Conservation (phyloP, 2,797 vertebrate species). For the Pseudochaenichthys georgianus region DNA sequence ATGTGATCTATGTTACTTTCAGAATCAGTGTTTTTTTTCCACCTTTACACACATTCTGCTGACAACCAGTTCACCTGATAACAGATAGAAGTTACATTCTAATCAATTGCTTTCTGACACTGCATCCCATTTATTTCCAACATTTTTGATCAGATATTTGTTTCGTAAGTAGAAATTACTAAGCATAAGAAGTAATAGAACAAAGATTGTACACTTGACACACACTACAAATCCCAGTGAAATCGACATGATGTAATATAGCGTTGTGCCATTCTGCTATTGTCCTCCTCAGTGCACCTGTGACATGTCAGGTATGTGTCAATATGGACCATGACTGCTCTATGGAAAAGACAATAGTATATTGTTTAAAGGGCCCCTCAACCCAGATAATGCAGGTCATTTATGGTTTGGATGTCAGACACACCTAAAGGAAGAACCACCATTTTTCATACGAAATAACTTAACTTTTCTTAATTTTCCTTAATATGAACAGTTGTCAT, state of each 20-base stretch:
- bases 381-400: not conserved
- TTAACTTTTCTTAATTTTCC: too few species aligned
- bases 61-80: not conserved
- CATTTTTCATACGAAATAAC: not conserved
- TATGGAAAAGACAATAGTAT: conserved; percentile 29
- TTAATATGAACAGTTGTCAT: too few species aligned
- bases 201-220: too few species aligned
- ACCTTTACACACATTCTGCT: not conserved
- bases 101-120: not conserved
- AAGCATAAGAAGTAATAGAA: not conserved
- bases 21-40: not conserved
- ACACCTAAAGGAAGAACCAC: not conserved
- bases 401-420: not conserved
- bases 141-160: not conserved
- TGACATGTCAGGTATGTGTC: conserved; percentile 42
- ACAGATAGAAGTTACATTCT: not conserved
- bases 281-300: conserved; percentile 36
- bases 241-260: not conserved
- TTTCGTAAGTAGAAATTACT: not conserved
- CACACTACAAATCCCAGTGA: too few species aligned
- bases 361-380: conserved; percentile 26
- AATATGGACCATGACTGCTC: not conserved
- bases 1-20: not conserved
- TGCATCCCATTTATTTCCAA: not conserved
- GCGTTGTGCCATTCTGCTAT: conserved; percentile 4